phyloP scores from a whole-genome alignment of 2,797 vertebrate species.

The Myoxocephalus aenaeus region DNA sequence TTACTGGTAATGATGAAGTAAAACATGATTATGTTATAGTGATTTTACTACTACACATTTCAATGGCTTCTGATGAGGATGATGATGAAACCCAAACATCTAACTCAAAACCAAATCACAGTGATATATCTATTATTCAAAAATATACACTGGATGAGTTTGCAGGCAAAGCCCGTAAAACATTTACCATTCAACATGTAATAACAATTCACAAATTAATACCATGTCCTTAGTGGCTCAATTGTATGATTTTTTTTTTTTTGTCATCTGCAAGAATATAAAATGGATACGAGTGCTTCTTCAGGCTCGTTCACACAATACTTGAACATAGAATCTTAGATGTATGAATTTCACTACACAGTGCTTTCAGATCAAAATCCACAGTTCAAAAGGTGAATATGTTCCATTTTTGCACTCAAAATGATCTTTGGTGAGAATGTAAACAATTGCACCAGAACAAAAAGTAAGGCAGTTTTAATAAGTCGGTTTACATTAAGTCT shows the following conservation, averaged over 20 bases:
- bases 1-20: conserved; percentile 4
- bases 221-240: conserved; percentile 5
- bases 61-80: conserved; percentile 20
- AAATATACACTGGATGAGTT: conserved; percentile 36
- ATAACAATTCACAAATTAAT: conserved; percentile 34
- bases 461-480: conserved; percentile 20
- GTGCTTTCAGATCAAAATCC: conserved; percentile 8
- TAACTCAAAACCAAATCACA: conserved; percentile 10
- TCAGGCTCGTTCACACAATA: conserved; percentile 6
- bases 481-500: conserved; percentile 22
- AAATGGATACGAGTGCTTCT: conserved; percentile 24
- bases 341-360: conserved; percentile 11
- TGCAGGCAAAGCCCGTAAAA: conserved; percentile 20
- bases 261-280: conserved; percentile 33
- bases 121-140: conserved; percentile 30
- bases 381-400: conserved; percentile 25
- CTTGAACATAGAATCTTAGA: conserved; percentile 2
- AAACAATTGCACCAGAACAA: conserved; percentile 67
- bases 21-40: conserved; percentile 14
- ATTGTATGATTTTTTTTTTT: conserved; percentile 8
- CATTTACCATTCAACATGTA: conserved; percentile 42
- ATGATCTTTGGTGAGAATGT: conserved; percentile 78
- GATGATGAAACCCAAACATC: conserved; percentile 25
- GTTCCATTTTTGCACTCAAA: conserved; percentile 43
- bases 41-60: conserved; percentile 25